phyloP scores from a whole-genome alignment of 2,888 invertebrate species.

The Brachylomia viminalis region DNA sequence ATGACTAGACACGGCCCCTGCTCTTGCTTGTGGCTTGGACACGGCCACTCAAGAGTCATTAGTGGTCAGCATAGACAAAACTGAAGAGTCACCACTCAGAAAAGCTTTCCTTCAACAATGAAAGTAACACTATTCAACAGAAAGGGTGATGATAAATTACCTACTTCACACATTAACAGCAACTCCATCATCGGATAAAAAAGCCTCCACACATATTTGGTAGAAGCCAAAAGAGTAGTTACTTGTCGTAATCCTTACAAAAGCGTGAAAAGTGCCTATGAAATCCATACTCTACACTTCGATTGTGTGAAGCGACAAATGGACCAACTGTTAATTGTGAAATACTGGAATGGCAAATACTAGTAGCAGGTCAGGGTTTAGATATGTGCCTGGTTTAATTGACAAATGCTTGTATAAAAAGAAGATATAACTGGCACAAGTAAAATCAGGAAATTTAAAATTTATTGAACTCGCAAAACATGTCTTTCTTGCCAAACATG shows the following conservation, averaged over 20 bases:
- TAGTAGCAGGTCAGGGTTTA: background rate
- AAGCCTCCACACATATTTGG: background rate
- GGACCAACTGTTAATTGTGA: background rate
- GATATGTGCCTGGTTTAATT: background rate
- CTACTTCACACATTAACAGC: background rate
- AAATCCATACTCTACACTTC: background rate
- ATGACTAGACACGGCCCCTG: background rate
- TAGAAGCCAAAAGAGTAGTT: too few species aligned
- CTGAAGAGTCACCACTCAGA: background rate
- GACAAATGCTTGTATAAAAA: background rate
- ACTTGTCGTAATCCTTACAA: background rate
- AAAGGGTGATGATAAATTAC: background rate
- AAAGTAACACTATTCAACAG: background rate
- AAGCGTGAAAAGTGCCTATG: background rate
- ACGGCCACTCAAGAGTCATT: background rate
- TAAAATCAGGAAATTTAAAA: background rate
- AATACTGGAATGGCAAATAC: background rate
- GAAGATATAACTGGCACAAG: too few species aligned
- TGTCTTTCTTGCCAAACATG: background rate
- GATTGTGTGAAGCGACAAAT: background rate
- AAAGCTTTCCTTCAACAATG: background rate
- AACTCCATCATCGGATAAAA: background rate
- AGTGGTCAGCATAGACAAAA: background rate
- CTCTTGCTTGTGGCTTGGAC: background rate
- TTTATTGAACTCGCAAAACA: background rate